Percentiles rank a stretch among this genome's conserved stretches.
Evolutionary conservation across 2,888 invertebrate species (phyloP).

Genomic region (Cerastis leucographa): DNA sequence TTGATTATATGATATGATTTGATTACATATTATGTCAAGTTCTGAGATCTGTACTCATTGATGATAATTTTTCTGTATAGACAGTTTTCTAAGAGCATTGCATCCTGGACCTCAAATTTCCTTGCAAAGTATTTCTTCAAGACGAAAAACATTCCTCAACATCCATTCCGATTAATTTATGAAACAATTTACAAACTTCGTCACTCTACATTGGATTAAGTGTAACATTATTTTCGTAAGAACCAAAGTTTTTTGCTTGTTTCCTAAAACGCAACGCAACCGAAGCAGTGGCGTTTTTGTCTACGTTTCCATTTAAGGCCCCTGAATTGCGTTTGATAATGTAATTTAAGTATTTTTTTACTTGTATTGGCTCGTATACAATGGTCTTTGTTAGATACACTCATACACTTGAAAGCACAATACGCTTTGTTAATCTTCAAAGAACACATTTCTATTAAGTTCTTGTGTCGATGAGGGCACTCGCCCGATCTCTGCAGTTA

Average conservation of each 20-base stretch:
- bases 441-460: neutral
- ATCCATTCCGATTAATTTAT: neutral
- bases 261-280: slow-evolving; percentile 27
- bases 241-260: slow-evolving; percentile 32
- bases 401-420: slow-evolving; percentile 28
- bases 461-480: neutral
- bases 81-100: neutral
- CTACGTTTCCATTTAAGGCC: slow-evolving; percentile 23
- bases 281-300: slow-evolving; percentile 19
- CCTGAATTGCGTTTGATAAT: slow-evolving; percentile 29
- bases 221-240: slow-evolving; percentile 39
- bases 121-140: slow-evolving; percentile 6
- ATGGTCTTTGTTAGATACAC: slow-evolving; percentile 20
- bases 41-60: neutral
- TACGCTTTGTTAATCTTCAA: slow-evolving; percentile 20
- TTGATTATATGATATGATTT: neutral
- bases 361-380: slow-evolving; percentile 23
- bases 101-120: neutral
- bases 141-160: neutral
- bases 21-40: neutral
- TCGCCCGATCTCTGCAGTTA: neutral
- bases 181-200: slow-evolving; percentile 9
- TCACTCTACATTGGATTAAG: slow-evolving; percentile 11
- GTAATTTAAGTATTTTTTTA: slow-evolving; percentile 43
- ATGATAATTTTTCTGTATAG: neutral